phyloP scores from a whole-genome alignment of 2,888 invertebrate species.

The Ectemnius continuus region DNA sequence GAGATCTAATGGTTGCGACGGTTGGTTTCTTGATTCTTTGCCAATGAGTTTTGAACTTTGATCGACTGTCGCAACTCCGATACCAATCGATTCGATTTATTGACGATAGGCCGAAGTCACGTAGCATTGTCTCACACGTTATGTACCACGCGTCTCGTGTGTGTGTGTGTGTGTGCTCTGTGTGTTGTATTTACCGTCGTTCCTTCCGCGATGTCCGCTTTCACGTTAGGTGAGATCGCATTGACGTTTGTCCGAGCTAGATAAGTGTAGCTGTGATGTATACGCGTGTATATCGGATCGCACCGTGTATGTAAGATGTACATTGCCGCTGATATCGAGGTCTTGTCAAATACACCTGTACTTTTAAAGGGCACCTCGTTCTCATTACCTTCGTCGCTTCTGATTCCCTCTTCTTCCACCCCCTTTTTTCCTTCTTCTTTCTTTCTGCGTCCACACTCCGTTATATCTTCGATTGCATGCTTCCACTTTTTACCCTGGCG shows the following conservation, averaged over 20 bases:
- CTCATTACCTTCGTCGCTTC: too few species aligned
- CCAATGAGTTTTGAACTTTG: too few species aligned
- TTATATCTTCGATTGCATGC: too few species aligned
- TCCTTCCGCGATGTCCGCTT: not conserved
- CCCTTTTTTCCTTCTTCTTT: too few species aligned
- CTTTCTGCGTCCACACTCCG: too few species aligned
- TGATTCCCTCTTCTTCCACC: too few species aligned
- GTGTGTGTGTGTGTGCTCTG: constrained; percentile 3
- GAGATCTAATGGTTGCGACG: too few species aligned
- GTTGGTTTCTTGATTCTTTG: too few species aligned
- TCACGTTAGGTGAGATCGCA: constrained; percentile 3
- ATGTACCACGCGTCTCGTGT: not conserved
- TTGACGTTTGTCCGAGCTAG: constrained; percentile 1
- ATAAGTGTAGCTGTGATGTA: constrained; percentile 22
- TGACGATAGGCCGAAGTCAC: constrained; percentile 3
- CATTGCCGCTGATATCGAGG: constrained; percentile 10
- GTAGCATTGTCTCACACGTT: not conserved
- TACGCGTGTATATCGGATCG: constrained; percentile 11
- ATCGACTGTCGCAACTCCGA: not conserved
- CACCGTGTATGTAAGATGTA: constrained; percentile 24
- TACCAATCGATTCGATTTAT: not conserved
- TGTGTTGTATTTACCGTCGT: constrained; percentile 3
- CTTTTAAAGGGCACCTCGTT: constrained; percentile 9
- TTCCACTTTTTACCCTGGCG: too few species aligned
- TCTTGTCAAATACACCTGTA: constrained; percentile 37